Base-by-base conservation (phyloP, 2,113 vertebrate species). In the Phodopus roborovskii region DNA sequence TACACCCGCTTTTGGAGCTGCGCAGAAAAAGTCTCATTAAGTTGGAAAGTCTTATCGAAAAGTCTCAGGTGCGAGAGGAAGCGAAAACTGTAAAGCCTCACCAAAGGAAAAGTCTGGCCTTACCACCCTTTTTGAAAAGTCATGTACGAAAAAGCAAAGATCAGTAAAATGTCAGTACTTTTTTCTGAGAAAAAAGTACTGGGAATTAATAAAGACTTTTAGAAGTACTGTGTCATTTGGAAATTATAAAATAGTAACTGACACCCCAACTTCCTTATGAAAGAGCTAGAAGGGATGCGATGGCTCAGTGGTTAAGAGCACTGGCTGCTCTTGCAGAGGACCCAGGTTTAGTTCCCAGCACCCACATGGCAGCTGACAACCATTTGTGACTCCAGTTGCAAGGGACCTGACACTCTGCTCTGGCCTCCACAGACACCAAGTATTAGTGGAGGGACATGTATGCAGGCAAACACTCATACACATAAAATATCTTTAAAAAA, bases 171-270 rank as follows among this genome's bases (percentile, higher is more conserved):
- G 36, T 50, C 28, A 68, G 42, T 50, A 36, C 50, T 30, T 58
- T 56, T 56, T 39, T 30, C 22, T 71, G 30, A 36, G 48, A 73
- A 56, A 73, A 83, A 84, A 90, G 62, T 28, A 79, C 13, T 60
- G 39, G 62, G 17, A 71, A 77, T 16, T 66, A 92, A 95, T 66
- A 92, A 95, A 91, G 64, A 42, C 2, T 50, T 84, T 79, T 68
- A 88, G 13, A 78, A 83, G 64, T 85, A 66, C 11, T 93, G 8
- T 86, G 66, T 53, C 42, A 62, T 30, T 88, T 5, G 79, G 5
- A 22, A 71, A 74, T 58, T 92, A 73, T 1, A 3, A 1, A 58
- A 22, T 26, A 88, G 39, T 75, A 56, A 56, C 30, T 88, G 71
- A 86, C 7, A 81, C 2, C 0, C 11, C 68, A 45, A 91, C 22